Evolutionary conservation across 2,113 vertebrate genomes (phyloP), one percentile per base, ranked within the genome.

Genomic region (Sterna hirundo): DNA sequence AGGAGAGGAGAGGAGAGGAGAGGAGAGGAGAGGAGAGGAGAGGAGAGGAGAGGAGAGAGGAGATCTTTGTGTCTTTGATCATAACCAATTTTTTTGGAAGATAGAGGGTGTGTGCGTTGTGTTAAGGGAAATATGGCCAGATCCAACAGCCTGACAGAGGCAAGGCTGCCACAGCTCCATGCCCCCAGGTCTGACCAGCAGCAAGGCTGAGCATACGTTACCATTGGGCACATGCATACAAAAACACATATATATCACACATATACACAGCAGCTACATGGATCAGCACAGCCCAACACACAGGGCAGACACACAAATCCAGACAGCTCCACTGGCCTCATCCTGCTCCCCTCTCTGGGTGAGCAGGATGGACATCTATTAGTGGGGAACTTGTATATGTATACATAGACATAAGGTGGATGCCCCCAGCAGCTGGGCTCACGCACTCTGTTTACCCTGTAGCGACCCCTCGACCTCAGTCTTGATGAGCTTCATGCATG

Each of bases 41-140:
- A n/a, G n/a, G n/a, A n/a, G n/a, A n/a, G n/a, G n/a, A n/a, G n/a
- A n/a, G n/a, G n/a, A n/a, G n/a, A n/a, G n/a, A n/a, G n/a, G n/a
- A n/a, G n/a, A n/a, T n/a, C n/a, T n/a, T n/a, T n/a, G n/a, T 44
- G 23, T 52, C 29, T 64, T 71, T 76, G 47, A 72, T 55, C 21
- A 36, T n/a, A 49, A 51, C 3, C 22, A 6, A 78, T 27, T 55
- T 34, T 93, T 75, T 49, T 2, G 0, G 11, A 80, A 84, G 34
- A 26, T 44, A 47, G 29, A 52, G 8, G 1, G 12, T 36, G 5
- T 36, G 13, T 36, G 9, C 1, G 0, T 46, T 81, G 10, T 46
- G 5, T 36, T 51, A 49, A 7, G 12, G 14, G 11, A 80, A 83
- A 60, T 4, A 60, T 4, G 18, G 21, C n/a, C 4, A 32, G 36